Percentiles rank a stretch among this genome's conserved stretches.
phyloP scores from a whole-genome alignment of 2,888 invertebrate genomes.

The Andrena trimmerana region DNA sequence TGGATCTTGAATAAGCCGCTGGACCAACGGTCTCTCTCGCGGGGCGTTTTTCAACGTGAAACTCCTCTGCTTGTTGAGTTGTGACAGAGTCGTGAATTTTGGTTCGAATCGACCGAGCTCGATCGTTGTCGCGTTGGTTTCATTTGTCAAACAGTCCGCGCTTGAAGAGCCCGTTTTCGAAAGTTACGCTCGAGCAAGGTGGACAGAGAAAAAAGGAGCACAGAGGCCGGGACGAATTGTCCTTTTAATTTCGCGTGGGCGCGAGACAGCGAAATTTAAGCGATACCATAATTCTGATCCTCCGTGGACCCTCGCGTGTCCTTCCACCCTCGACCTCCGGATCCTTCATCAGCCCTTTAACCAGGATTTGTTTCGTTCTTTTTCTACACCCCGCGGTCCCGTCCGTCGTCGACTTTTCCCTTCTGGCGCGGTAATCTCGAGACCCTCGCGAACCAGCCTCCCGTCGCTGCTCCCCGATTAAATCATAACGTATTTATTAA shows the following conservation, averaged over 20 bases:
- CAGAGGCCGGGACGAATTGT: conserved; percentile 2
- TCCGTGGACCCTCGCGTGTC: neutral
- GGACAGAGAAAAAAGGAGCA: neutral
- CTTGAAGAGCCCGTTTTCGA: neutral
- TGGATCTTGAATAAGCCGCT: conserved; percentile 12
- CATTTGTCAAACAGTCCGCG: neutral
- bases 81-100: too few species aligned
- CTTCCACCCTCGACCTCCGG: neutral
- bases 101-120: too few species aligned
- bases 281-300: conserved; percentile 27
- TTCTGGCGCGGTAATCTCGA: conserved; percentile 58
- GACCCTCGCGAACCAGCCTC: conserved; percentile 43
- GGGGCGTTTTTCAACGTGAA: neutral
- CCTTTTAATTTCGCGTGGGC: conserved; percentile 48
- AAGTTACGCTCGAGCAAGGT: neutral
- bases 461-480: conserved; percentile 65
- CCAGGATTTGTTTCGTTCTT: conserved; percentile 49
- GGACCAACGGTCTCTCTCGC: neutral
- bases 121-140: too few species aligned
- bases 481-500: conserved; percentile 78
- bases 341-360: conserved; percentile 60
- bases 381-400: conserved; percentile 29
- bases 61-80: neutral
- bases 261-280: conserved; percentile 26
- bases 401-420: conserved; percentile 34